phyloP scores from a whole-genome alignment of 2,113 vertebrate species.

The Callospermophilus lateralis region DNA sequence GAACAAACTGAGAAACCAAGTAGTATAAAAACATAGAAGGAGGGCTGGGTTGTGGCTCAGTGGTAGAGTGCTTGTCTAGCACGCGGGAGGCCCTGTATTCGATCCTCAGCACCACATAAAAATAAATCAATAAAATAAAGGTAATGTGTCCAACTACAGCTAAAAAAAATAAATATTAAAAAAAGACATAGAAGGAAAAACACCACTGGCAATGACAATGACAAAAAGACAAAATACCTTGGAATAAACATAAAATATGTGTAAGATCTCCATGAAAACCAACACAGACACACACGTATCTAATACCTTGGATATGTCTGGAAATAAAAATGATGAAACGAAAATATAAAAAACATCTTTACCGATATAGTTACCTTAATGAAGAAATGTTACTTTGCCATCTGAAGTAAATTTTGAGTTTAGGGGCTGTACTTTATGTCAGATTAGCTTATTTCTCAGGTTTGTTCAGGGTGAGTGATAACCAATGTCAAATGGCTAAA shows the following conservation, averaged over 20 bases:
- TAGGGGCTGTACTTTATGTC: not conserved
- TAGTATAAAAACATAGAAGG: not conserved
- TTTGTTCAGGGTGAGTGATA: not conserved
- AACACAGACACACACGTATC: not conserved
- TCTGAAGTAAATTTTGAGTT: not conserved
- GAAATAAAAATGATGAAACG: not conserved
- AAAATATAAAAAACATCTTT: slow-evolving; percentile 13
- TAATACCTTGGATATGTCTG: not conserved
- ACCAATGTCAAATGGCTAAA: not conserved
- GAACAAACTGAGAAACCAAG: not conserved
- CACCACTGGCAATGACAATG: not conserved
- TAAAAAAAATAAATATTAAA: too few relatives aligned
- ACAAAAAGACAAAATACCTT: not conserved
- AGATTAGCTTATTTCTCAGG: not conserved
- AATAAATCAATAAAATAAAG: too few relatives aligned
- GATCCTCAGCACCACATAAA: too few relatives aligned
- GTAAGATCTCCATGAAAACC: not conserved
- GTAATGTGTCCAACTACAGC: too few relatives aligned
- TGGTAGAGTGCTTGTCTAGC: too few relatives aligned
- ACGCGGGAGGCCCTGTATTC: too few relatives aligned
- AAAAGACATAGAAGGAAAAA: not conserved
- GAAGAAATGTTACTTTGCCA: not conserved
- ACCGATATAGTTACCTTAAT: not conserved
- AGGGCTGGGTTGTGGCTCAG: not conserved
- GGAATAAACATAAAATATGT: not conserved